phyloP scores from a whole-genome alignment of 2,888 invertebrate species.

The Campopleginae sp. region DNA sequence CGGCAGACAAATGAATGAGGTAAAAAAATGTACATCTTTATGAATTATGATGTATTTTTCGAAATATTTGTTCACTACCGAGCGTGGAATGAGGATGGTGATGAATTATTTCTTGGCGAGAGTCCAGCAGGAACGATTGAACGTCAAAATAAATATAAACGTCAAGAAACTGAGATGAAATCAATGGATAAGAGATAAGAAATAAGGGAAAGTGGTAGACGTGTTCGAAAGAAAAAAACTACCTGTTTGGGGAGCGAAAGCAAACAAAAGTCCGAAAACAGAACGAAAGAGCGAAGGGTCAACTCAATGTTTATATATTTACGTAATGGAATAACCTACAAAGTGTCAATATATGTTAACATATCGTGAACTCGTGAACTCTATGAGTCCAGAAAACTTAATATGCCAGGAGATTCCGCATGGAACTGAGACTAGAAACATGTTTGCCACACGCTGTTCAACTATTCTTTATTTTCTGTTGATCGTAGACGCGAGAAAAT shows the following conservation, averaged over 20 bases:
- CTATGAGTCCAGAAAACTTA: not conserved
- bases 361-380: not conserved
- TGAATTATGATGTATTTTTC: not conserved
- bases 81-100: not conserved
- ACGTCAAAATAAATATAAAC: not conserved
- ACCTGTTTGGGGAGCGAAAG: not conserved
- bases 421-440: not conserved
- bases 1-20: not conserved
- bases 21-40: not conserved
- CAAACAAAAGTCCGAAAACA: not conserved
- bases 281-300: not conserved
- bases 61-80: not conserved
- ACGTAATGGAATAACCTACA: not conserved
- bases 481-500: too few species aligned
- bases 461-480: not conserved
- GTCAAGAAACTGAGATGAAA: not conserved
- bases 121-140: not conserved
- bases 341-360: not conserved
- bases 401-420: not conserved
- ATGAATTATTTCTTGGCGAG: not conserved
- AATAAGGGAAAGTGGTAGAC: not conserved
- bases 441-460: slow-evolving; percentile 7
- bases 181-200: not conserved
- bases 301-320: not conserved
- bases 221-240: not conserved